A percentile compares a stretch with the other conserved stretches of the same genome.
phyloP scores from a whole-genome alignment of 2,113 vertebrate genomes.

The Saguinus imperator region DNA sequence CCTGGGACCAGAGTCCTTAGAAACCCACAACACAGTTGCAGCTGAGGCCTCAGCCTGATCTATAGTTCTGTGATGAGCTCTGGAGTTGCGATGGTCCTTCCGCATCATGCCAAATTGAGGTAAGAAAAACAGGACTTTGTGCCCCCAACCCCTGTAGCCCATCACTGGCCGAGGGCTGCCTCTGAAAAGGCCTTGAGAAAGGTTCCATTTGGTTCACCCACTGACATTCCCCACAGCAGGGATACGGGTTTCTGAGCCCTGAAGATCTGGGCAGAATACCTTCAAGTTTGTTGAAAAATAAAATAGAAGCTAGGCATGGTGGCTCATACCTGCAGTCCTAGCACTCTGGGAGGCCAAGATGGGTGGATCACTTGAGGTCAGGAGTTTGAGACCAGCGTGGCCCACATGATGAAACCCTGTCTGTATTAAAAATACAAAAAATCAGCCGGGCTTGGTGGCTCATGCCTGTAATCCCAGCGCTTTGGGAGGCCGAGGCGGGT shows the following conservation, averaged over 20 bases:
- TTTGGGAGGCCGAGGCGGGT: too few species aligned
- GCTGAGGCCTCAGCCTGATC: neutral
- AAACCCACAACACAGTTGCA: accelerated
- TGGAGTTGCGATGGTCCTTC: neutral
- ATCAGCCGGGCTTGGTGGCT: too few species aligned
- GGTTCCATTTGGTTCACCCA: neutral
- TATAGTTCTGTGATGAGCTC: neutral
- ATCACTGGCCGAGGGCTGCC: too few species aligned
- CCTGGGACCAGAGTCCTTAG: conserved; percentile 44
- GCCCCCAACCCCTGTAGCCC: too few species aligned
- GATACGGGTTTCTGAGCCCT: neutral
- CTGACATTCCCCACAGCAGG: neutral
- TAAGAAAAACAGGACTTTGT: neutral
- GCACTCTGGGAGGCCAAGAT: too few species aligned
- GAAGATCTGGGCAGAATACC: neutral
- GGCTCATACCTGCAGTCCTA: too few species aligned
- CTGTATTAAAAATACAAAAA: too few species aligned
- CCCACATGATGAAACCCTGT: too few species aligned
- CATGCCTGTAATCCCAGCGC: too few species aligned
- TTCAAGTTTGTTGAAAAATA: neutral
- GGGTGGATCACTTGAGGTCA: too few species aligned
- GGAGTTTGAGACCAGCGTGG: too few species aligned
- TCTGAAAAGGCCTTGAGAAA: neutral
- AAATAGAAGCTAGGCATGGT: neutral
- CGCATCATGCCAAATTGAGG: neutral